Percentiles rank a stretch among this genome's conserved stretches.
Conservation (phyloP, 2,888 invertebrate genomes). For the Microdon myrmicae region DNA sequence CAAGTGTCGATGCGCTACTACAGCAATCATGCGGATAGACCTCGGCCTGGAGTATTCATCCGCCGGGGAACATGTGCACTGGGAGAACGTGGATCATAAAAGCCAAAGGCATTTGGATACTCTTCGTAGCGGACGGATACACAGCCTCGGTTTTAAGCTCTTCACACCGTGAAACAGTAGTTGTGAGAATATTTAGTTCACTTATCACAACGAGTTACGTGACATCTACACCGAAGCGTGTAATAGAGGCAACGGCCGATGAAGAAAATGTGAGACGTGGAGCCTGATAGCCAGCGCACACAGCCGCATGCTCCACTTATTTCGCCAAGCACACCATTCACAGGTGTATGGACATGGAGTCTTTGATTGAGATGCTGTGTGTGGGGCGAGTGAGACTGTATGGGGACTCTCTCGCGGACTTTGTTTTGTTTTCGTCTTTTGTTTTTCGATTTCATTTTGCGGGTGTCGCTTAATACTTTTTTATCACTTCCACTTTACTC, state of each 20-base stretch:
- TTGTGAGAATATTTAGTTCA: too few species aligned
- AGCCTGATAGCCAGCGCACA: slow-evolving; percentile 13
- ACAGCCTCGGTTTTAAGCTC: too few species aligned
- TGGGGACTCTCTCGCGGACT: too few species aligned
- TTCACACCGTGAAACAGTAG: too few species aligned
- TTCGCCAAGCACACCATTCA: slow-evolving; percentile 29
- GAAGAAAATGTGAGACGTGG: slow-evolving; percentile 17
- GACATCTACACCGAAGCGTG: slow-evolving; percentile 6
- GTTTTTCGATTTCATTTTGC: background rate
- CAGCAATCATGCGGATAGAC: too few species aligned
- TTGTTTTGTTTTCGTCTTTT: background rate
- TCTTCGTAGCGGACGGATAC: too few species aligned
- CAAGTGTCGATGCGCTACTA: too few species aligned
- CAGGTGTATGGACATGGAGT: slow-evolving; percentile 37
- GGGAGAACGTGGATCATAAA: too few species aligned
- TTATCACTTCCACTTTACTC: slow-evolving; percentile 41
- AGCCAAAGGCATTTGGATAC: too few species aligned
- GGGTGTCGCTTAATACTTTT: slow-evolving; percentile 26
- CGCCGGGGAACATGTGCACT: too few species aligned
- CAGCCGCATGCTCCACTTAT: slow-evolving; percentile 8
- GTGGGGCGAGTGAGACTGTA: too few species aligned
- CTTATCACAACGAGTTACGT: slow-evolving; percentile 26
- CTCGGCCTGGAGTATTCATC: too few species aligned
- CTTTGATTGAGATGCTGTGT: slow-evolving; percentile 7
- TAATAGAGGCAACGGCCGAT: slow-evolving; percentile 6